Evolutionary conservation across 2,888 invertebrate species (phyloP), one percentile per base, ranked within the genome.

Genomic region (Pterobdella sp.): DNA sequence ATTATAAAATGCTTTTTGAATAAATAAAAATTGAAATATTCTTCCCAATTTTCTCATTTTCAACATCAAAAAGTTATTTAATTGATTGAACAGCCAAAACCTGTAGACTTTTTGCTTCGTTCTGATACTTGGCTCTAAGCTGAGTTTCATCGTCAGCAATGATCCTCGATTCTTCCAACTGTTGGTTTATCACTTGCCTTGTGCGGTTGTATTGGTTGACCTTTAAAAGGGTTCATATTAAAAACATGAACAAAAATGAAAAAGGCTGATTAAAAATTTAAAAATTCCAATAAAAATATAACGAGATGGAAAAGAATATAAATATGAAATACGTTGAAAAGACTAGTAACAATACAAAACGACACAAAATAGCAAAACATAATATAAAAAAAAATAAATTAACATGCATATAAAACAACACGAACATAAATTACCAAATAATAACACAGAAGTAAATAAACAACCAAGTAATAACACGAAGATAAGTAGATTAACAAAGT

Each of bases 151-250:
- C 74, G n/a, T 74, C 74, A 29, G 52, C 63, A 31, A 35, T 60
- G 26, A 36, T 42, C 37, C 66, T 72, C 10, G 66, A 68, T 32
- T 74, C 74, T 26, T 74, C 74, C 36, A 74, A 1, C 68, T 74
- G 74, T 64, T 74, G 74, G 26, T 60, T 72, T n/a, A 74, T 37
- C n/a, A 68, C 42, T 63, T 74, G 74, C 26, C 68, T 72, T n/a
- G 56, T 72, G 14, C 74, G 72, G 26, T 63, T 34, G 67, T 72
- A 31, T 36, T 74, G 74, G 68, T 65, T 74, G n/a, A 70, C 70
- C 70, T 64, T 32, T 32, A 26, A 32, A 29, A 26, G 67, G 31
- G 31, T 7, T 7, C 14, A 14, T 7, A 18, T 29, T 65, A 36
- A 36, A 64, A 34, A 2, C 34, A 60, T 31, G 32, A 34, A 68